A percentile compares a stretch with the other conserved stretches of the same genome.
Conservation (phyloP, 2,797 vertebrate genomes). For the Sarcoramphus papa region DNA sequence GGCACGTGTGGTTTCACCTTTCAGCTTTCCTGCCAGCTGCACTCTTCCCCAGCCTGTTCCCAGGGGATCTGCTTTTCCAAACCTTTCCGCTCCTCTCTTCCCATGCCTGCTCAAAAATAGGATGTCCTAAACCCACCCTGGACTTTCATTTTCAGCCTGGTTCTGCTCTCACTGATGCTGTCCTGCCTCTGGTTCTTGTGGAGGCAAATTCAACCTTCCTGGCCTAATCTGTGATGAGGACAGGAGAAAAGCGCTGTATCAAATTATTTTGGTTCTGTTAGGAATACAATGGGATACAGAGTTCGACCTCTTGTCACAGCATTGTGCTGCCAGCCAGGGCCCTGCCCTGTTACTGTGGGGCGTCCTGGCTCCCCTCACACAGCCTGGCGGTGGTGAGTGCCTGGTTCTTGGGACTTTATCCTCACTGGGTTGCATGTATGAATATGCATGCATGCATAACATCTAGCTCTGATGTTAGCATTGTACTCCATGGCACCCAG, state of each 20-base stretch:
- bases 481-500: background rate
- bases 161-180: background rate
- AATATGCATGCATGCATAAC: background rate
- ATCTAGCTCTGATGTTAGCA: background rate
- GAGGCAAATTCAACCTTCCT: background rate
- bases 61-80: conserved; percentile 22
- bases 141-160: background rate
- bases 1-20: accelerated
- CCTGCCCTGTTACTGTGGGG: accelerated
- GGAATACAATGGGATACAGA: background rate
- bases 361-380: background rate
- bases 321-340: background rate
- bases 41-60: background rate
- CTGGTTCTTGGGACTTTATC: background rate
- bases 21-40: background rate
- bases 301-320: background rate
- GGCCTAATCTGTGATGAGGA: background rate
- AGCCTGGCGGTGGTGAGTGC: background rate
- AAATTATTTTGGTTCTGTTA: background rate
- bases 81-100: background rate
- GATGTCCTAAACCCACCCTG: background rate
- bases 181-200: background rate
- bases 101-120: background rate
- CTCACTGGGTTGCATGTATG: background rate
- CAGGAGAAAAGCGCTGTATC: background rate